These are phyloP conservation scores for Eupsilia transversa DNA, from an alignment of 2,888 invertebrate genomes.

Conservation along the genomic window DNA sequence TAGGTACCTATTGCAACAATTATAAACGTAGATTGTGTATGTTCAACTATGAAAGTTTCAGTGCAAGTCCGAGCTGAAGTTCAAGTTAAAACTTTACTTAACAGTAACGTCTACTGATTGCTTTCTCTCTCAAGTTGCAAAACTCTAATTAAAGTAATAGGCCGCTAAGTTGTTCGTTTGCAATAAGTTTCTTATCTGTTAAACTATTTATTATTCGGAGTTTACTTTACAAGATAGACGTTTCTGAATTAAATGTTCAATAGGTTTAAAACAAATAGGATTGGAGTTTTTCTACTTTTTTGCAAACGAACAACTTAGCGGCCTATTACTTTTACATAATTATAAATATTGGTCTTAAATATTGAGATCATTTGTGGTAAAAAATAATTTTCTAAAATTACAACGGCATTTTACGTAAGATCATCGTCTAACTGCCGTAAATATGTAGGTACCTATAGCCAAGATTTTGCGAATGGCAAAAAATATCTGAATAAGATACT, in stretches of 20 bases:
- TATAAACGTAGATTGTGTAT: slow-evolving; percentile 24
- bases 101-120: slow-evolving; percentile 56
- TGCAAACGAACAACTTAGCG: no score
- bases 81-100: slow-evolving; percentile 51
- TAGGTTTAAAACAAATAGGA: not conserved
- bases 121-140: slow-evolving; percentile 53
- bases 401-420: not conserved
- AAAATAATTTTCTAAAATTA: no score
- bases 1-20: slow-evolving; percentile 21
- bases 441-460: not conserved
- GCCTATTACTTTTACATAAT: no score
- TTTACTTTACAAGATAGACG: slow-evolving; percentile 2
- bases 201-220: slow-evolving; percentile 29
- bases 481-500: not conserved
- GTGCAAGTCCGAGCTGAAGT: slow-evolving; percentile 48
- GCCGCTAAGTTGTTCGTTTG: slow-evolving; percentile 47
- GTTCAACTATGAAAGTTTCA: slow-evolving; percentile 45
- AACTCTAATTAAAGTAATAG: slow-evolving; percentile 63
- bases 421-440: not conserved
- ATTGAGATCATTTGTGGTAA: no score
- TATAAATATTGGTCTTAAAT: no score
- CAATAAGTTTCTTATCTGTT: slow-evolving; percentile 32
- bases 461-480: not conserved
- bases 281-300: not conserved
- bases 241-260: not conserved